A percentile compares a stretch with the other conserved stretches of the same genome.
These are phyloP conservation scores for Conus ventricosus DNA, from an alignment of 1,140 invertebrate species.

Conservation along the genomic window DNA sequence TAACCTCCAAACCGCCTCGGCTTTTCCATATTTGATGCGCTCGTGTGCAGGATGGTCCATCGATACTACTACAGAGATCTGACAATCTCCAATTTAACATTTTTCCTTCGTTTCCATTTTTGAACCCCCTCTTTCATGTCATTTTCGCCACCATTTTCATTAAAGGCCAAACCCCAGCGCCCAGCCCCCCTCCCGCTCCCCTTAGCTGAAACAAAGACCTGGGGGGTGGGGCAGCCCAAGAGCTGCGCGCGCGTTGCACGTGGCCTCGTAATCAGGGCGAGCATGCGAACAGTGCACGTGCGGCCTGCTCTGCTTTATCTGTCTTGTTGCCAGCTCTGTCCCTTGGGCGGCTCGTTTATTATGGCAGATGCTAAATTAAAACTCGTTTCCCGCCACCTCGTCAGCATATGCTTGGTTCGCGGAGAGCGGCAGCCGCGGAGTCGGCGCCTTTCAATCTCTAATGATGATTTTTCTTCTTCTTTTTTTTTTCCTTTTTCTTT, in stretches of 20 bases:
- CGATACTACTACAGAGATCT: too few relatives aligned
- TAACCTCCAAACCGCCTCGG: too few relatives aligned
- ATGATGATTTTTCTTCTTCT: too few relatives aligned
- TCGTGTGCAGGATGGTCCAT: too few relatives aligned
- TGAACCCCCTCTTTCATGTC: neutral
- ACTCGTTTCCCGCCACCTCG: conserved; percentile 23
- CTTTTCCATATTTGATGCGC: too few relatives aligned
- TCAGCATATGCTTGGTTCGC: neutral
- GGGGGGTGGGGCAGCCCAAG: neutral
- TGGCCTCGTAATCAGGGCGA: conserved; percentile 29
- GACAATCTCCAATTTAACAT: too few relatives aligned
- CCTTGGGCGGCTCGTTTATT: conserved; percentile 15
- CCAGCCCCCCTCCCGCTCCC: too few relatives aligned
- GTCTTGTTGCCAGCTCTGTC: conserved; percentile 24
- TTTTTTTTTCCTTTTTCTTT: too few relatives aligned
- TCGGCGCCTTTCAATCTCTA: too few relatives aligned
- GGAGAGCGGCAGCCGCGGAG: neutral
- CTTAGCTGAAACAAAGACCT: neutral
- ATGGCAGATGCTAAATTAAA: conserved; percentile 40
- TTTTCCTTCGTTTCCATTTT: too few relatives aligned
- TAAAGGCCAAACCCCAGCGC: neutral
- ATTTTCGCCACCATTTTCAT: conserved; percentile 25
- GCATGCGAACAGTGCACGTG: conserved; percentile 35
- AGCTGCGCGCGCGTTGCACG: conserved; percentile 12
- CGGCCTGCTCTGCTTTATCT: conserved; percentile 15